These are phyloP conservation scores for Penaeus chinensis DNA, from an alignment of 1,140 invertebrate species.

Conservation along the genomic window DNA sequence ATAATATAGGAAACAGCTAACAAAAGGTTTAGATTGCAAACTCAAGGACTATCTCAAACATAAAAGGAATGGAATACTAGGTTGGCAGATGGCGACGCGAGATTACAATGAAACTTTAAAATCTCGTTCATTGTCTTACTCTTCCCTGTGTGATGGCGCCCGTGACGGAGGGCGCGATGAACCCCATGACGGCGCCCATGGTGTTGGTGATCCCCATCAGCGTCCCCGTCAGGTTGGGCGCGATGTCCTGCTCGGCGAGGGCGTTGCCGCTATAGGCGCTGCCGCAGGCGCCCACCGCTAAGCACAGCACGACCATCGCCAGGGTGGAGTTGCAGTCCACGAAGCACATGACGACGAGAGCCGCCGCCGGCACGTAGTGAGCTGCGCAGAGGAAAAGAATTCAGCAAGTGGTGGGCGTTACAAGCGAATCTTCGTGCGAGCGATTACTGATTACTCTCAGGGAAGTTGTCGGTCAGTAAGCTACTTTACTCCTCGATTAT, in stretches of 20 bases:
- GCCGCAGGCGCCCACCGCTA: constrained; percentile 79
- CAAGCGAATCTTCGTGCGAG: too few species aligned
- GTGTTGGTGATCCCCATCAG: constrained; percentile 79
- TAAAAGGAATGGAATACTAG: too few species aligned
- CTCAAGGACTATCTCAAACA: too few species aligned
- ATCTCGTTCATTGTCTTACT: constrained; percentile 60
- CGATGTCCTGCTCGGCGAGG: constrained; percentile 79
- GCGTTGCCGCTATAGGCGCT: constrained; percentile 68
- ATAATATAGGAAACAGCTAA: too few species aligned
- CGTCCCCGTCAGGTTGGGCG: constrained; percentile 80
- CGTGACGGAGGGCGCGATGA: constrained; percentile 67
- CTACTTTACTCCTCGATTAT: too few species aligned
- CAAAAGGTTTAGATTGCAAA: too few species aligned
- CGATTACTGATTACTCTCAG: too few species aligned
- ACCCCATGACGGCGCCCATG: constrained; percentile 67
- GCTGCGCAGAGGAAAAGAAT: constrained; percentile 66
- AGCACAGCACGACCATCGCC: constrained; percentile 78
- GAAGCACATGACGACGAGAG: constrained; percentile 81
- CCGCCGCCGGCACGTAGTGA: constrained; percentile 79
- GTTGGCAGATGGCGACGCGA: too few species aligned
- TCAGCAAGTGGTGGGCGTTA: too few species aligned
- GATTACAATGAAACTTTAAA: too few species aligned
- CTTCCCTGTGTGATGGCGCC: constrained; percentile 70
- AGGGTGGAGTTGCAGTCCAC: constrained; percentile 79
- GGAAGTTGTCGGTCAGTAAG: too few species aligned